Evolutionary conservation across 1,140 invertebrate genomes (phyloP), one percentile per base, ranked within the genome.

Genomic region (Drosophila grimshawi): DNA sequence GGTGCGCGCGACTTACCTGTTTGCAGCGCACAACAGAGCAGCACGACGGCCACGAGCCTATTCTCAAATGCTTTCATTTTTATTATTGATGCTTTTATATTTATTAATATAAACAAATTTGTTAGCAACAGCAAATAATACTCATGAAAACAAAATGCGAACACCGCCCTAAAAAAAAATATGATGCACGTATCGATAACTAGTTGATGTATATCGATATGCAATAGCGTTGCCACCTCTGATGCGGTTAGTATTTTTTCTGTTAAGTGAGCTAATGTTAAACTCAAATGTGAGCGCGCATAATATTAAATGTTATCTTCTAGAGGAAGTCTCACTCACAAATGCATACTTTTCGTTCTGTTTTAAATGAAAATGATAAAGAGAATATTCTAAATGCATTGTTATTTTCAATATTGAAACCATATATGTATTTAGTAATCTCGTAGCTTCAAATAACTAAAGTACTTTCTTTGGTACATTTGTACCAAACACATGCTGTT

Each of bases 101-200:
- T 51, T 62, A 73, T 59, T 59, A 56, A 68, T 39, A 43, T 4
- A n/a, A 32, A 52, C 43, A n/a, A 48, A 67, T 51, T 30, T 59
- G 10, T 41, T 37, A 57, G 48, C 46, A 64, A 35, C 48, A 53
- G 39, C 32, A 43, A 57, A 64, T 55, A 33, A 46, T 67, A 80
- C 64, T 73, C 73, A 77, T 7, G 75, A 77, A 73, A 80, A 77
- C 74, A 77, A 80, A 62, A 73, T 41, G 55, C 75, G 78, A 66
- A 46, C 78, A 80, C 74, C 78, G 78, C 78, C 78, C 78, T 77
- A 80, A 80, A 76, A 80, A 80, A 76, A 80, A 33, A 30, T 77
- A 64, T 74, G 63, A 76, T 71, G 77, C 77, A 27, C 35, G 52
- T 62, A 77, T 72, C 70, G 74, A 73, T 77, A 66, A 46, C 3